phyloP scores from a whole-genome alignment of 2,888 invertebrate genomes.

The Harpalus rubripes region DNA sequence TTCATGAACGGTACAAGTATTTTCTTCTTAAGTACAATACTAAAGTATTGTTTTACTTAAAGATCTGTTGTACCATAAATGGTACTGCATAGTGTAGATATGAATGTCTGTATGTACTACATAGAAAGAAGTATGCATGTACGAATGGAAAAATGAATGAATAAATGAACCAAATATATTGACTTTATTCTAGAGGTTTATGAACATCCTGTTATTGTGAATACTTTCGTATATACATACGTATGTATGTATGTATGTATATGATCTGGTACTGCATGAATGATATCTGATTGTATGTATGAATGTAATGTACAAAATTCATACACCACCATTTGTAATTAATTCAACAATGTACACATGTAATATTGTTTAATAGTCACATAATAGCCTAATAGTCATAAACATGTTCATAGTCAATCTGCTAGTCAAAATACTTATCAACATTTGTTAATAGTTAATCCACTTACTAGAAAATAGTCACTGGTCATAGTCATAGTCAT shows the following conservation, averaged over 20 bases:
- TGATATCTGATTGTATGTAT: background rate
- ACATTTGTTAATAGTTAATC: conserved; percentile 12
- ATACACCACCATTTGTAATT: background rate
- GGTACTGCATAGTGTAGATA: conserved; percentile 24
- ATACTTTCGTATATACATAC: too few species aligned
- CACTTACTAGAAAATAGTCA: conserved; percentile 18
- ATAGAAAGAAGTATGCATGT: too few species aligned
- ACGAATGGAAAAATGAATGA: too few species aligned
- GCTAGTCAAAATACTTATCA: background rate
- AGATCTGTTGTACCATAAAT: background rate
- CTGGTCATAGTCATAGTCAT: background rate
- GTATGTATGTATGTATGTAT: background rate
- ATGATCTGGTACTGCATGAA: background rate
- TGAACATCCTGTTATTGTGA: too few species aligned
- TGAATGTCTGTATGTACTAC: background rate
- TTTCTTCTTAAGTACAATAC: too few species aligned
- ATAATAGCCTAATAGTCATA: background rate
- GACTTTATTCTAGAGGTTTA: too few species aligned
- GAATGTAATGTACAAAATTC: background rate
- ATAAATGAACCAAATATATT: too few species aligned
- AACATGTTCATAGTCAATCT: background rate
- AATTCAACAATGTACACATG: conserved; percentile 1
- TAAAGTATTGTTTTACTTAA: too few species aligned
- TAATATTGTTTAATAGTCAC: background rate
- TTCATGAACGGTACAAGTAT: too few species aligned